Evolutionary conservation across 2,888 invertebrate genomes (phyloP), one percentile per base, ranked within the genome.

Genomic region (Dorcus hopei): DNA sequence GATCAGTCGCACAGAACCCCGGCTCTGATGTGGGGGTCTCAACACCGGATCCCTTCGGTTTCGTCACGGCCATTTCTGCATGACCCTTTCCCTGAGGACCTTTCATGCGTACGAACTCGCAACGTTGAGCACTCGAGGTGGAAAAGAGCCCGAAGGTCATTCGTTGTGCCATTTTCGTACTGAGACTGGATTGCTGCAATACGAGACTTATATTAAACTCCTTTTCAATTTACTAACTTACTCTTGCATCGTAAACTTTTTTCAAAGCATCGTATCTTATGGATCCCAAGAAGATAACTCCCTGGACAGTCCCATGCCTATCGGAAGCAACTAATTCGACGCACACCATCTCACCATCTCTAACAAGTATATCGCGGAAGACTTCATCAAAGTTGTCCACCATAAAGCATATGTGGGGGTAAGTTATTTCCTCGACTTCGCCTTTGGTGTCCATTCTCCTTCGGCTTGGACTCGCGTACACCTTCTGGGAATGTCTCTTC

Each of bases 311-410:
- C 52, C 88, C 91, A 75, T 90, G 87, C 65, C 93, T 86, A 74
- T 98, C 97, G 42, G 90, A 87, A 55, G 97, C 98, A 58, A 97
- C 93, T 73, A 99, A 81, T 80, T 99, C 98, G 59, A 99, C 97
- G 80, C 97, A 97, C 55, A 99, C 96, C 91, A 97, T 95, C 82
- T 99, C 98, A 0, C 97, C 97, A 80, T 98, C 98, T 48, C 97
- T 86, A 38, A 98, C 96, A 74, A 96, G 83, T 74, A 98, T 95
- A 82, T 99, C 97, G 81, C 92, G 91, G 83, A 98, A 98, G 62
- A 96, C 97, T 87, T 97, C 97, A 79, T 98, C 97, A 79, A 97
- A 98, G 81, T 97, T 97, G 81, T 99, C 98, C 61, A 98, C 96
- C 89, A 96, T 96, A 81, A 99, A 99, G 81, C 97, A 99, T 72